Conservation (phyloP, 1,140 invertebrate genomes). For the Bathynomus jamesi region DNA sequence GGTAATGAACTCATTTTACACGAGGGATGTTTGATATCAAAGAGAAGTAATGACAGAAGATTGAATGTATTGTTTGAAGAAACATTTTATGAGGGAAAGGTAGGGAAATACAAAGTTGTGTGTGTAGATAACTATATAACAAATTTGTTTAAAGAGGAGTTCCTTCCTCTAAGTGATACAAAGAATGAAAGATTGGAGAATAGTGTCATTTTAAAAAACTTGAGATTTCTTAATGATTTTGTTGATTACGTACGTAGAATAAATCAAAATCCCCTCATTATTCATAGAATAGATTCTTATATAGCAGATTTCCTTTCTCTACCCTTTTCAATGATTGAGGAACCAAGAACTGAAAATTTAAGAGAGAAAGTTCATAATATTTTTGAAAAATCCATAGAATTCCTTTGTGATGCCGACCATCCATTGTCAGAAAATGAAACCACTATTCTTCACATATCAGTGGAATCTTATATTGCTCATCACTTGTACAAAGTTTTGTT, state of each 20-base stretch:
- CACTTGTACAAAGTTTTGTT: neutral
- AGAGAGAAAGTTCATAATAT: neutral
- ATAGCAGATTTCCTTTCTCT: neutral
- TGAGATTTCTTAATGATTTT: neutral
- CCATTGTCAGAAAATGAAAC: neutral
- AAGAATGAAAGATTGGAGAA: neutral
- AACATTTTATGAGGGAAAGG: neutral
- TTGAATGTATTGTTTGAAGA: neutral
- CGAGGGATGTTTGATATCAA: neutral
- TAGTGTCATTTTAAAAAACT: neutral
- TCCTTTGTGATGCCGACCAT: neutral
- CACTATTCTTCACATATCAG: neutral
- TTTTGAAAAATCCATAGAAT: neutral
- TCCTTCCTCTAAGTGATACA: too few relatives aligned
- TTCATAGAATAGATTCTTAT: neutral
- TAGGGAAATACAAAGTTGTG: neutral
- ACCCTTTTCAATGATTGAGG: neutral
- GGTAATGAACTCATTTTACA: neutral
- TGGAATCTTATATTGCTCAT: neutral
- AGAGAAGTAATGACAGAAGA: neutral
- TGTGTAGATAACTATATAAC: neutral
- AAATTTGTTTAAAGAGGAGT: neutral
- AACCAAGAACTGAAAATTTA: neutral
- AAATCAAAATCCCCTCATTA: neutral
- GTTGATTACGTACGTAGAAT: neutral